Base-by-base conservation (phyloP, 2,888 invertebrate genomes). In the Holacanthella duospinosa region DNA sequence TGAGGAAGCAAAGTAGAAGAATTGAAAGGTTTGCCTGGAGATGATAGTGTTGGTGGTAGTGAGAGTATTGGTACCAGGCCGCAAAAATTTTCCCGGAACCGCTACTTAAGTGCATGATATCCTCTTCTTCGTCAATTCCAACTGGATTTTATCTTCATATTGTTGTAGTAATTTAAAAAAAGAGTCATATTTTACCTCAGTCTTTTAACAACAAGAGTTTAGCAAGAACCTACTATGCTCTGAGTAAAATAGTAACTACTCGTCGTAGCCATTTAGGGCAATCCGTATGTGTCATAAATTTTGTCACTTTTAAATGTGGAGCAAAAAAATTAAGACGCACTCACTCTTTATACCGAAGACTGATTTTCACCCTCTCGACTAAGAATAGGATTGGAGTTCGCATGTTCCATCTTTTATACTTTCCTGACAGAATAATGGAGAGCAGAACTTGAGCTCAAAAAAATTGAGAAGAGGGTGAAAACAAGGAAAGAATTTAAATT, bases 231-330 rank as follows among this genome's bases (percentile, higher is more conserved):
- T 36, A 16, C 36, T 9, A 36, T 6, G 16, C 36, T 6, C 6
- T 9, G 36, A 36, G 16, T 6, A 36, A 36, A 16, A 36, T 9
- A 16, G 36, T 6, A 36, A 16, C 36, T 9, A 9, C 16, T 16
- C 9, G 36, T 9, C 9, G 16, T 6, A 58, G 61, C 66, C 66
- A 66, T 68, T 71, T 70, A 66, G 63, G 57, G 54, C 71, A 71
- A 71, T 71, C 64, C 67, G 62, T 69, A 66, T 63, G 65, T 66
- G 67, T 68, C 71, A 70, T 71, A 71, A 71, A 71, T 71, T 71
- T 66, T 70, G 68, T 67, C 70, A 70, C 68, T 66, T 67, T 66
- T 68, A 65, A 64, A 66, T 62, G 67, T 65, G 65, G 65, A 68
- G 66, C 66, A 68, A 64, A 64, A 69, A 66, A 64, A 48, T 48